Evolutionary conservation across 1,140 invertebrate genomes (phyloP), one percentile per base, ranked within the genome.

Genomic region (Aphidius gifuensis): DNA sequence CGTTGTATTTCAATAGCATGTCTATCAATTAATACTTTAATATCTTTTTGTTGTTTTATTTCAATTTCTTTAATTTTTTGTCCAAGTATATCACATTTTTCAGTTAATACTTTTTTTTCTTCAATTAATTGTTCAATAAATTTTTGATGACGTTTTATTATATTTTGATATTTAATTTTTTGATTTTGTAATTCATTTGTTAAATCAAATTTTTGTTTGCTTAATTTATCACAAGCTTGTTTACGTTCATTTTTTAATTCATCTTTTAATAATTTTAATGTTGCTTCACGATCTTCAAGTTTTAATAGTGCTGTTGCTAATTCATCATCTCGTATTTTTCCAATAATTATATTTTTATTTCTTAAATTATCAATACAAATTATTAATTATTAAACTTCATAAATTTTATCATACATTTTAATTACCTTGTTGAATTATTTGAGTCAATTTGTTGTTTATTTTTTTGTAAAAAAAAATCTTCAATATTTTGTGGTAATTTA

Each of bases 71-170:
- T 83, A 0, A 85, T 78, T 8, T 71, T 74, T 9, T 73, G 69
- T 0, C 80, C 71, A 9, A 89, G 71, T 3, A 80, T 78, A 48
- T 88, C 85, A 56, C 87, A 88, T 73, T 88, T 88, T 56, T 88
- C 85, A 58, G 84, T 87, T 11, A 90, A 72, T 0, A 82, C 74
- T 42, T 83, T 86, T 68, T 90, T 90, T 65, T 90, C 89, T 8
- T 81, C 78, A 3, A 90, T 83, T 45, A 90, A 67, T 58, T 88
- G 86, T 65, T 89, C 87, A 9, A 90, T 88, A 62, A 90, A 89
- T 59, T 85, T 86, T 61, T 90, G 87, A 71, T 90, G 87, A 2
- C 88, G 72, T 50, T 84, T 83, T 6, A 89, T 79, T 6, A 85
- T 81, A 3, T 73, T 74, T 65, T 89, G 87, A 64, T 85, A 87